Base-by-base conservation (phyloP, 2,113 vertebrate genomes). In the Heteronetta atricapilla region DNA sequence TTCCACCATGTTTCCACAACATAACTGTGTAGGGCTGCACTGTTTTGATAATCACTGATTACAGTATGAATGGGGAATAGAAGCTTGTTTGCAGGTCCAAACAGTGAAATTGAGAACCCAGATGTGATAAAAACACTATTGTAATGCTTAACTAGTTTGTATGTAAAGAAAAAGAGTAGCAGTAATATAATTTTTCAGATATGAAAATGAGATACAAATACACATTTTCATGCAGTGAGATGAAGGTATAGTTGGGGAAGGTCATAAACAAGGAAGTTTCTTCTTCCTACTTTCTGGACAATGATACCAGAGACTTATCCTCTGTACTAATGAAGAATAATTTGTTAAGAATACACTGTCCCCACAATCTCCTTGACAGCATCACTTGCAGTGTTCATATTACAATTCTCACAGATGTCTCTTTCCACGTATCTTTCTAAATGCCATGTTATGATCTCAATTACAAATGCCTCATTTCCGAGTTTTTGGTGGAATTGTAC, bases 161-260 rank as follows among this genome's bases (percentile, higher is more conserved):
- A 76, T 87, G 67, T 74, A 28, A 88, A 36, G 34, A 86, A 91
- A 22, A 92, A 70, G 88, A 19, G 15, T 19, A 80, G 16, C 38
- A 73, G 52, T 76, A 69, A 66, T 40, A 11, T 1, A 33, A 33
- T 25, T 86, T 53, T 93, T 77, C 75, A 52, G 31, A 58, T 75
- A 3, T 55, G 31, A 92, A 63, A 15, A 91, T 38, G 33, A 85
- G 33, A 64, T 9, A 31, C 46, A 44, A 70, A n/a, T 48, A 75
- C 26, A 28, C 10, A 11, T 10, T 40, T 40, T 40, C 44, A 85
- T 3, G 8, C 4, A 52, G 53, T 1, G 59, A 86, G 66, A 84
- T 20, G 40, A 86, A 40, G 52, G 46, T 23, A n/a, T 40, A 88
- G 50, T 42, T 93, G 25, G 33, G 74, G 48, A 79, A 91, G 34